Evolutionary conservation across 2,797 vertebrate genomes (phyloP).

Genomic region (Sebastes paucispinis): DNA sequence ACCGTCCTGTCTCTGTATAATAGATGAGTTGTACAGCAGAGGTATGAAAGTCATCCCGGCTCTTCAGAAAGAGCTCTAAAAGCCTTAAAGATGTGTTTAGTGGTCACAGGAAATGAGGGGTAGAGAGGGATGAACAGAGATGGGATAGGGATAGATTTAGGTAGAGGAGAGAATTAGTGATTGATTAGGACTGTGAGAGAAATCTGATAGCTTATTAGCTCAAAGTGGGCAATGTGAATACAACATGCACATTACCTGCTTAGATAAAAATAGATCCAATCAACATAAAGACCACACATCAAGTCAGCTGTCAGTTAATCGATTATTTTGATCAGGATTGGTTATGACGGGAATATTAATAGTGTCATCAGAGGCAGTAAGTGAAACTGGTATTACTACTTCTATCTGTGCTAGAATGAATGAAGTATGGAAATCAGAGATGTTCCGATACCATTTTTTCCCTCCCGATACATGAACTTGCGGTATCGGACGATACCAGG

Average conservation of each 20-base stretch:
- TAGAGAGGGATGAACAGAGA: conserved; percentile 25
- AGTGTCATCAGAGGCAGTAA: not conserved
- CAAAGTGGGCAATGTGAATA: not conserved
- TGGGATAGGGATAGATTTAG: not conserved
- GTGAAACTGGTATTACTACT: too few species aligned
- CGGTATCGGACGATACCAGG: too few species aligned
- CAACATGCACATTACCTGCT: not conserved
- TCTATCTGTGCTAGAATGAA: not conserved
- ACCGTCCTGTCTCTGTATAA: conserved; percentile 55
- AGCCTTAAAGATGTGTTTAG: conserved; percentile 74
- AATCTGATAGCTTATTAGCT: conserved; percentile 41
- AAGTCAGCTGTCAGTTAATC: not conserved
- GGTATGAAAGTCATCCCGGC: conserved; percentile 55
- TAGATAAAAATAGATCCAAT: conserved; percentile 9
- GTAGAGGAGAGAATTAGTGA: conserved; percentile 35
- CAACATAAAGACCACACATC: conserved; percentile 2
- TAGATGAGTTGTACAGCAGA: conserved; percentile 62
- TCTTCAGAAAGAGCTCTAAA: conserved; percentile 58
- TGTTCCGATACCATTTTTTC: too few species aligned
- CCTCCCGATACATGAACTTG: too few species aligned
- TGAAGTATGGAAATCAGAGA: not conserved
- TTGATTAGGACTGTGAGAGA: conserved; percentile 42
- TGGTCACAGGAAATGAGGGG: conserved; percentile 67
- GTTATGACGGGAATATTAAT: not conserved
- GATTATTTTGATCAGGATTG: not conserved